Conservation (phyloP, 2,888 invertebrate genomes). For the Labia minor region DNA sequence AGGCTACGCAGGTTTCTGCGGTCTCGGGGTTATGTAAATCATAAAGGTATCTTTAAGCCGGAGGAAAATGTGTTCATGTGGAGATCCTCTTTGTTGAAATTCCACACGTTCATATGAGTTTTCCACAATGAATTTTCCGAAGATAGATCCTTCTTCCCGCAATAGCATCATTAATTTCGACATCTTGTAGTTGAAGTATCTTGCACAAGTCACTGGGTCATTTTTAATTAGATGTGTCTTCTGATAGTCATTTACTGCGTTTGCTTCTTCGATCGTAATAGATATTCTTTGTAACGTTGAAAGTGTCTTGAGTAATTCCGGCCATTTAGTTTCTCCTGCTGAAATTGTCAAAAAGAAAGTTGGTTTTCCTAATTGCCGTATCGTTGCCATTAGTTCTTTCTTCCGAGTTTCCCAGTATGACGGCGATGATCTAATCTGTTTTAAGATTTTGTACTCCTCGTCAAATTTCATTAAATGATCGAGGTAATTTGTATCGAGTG, state of each 20-base stretch:
- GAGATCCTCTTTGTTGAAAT: constrained; percentile 30
- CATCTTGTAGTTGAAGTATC: constrained; percentile 24
- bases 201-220: too few relatives aligned
- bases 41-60: constrained; percentile 29
- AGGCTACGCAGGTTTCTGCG: constrained; percentile 15
- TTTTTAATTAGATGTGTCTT: constrained; percentile 27
- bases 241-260: constrained; percentile 20
- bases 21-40: background rate
- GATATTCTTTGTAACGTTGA: constrained; percentile 21
- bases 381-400: constrained; percentile 27
- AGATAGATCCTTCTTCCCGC: constrained; percentile 18
- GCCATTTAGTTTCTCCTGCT: constrained; percentile 25
- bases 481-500: constrained; percentile 22
- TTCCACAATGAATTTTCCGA: constrained; percentile 23
- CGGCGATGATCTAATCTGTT: constrained; percentile 25
- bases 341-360: constrained; percentile 16
- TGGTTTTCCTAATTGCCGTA: constrained; percentile 26
- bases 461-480: constrained; percentile 22
- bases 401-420: constrained; percentile 29
- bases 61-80: constrained; percentile 29
- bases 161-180: constrained; percentile 21
- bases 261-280: constrained; percentile 24
- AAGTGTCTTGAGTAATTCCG: constrained; percentile 24
- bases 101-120: constrained; percentile 29
- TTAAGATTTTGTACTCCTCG: constrained; percentile 21